Base-by-base conservation (phyloP, 2,888 invertebrate species). In the Hirtodrosophila alboralis region DNA sequence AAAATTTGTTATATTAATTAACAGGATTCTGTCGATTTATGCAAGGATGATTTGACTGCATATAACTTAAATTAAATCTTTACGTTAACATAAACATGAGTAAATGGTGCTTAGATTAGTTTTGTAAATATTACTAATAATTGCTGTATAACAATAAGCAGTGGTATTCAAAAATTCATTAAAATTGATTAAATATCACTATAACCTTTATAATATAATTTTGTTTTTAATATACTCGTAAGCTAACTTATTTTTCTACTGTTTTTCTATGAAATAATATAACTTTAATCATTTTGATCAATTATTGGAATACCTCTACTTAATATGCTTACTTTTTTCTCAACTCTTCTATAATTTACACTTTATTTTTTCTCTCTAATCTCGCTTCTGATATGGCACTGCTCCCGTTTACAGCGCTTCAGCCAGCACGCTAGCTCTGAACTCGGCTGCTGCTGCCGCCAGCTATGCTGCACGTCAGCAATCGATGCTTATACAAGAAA, bases 401-500 rank as follows among this genome's bases (percentile, higher is more conserved):
- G 31, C 9, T 21, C 9, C 10, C 44, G 33, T 43, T 33, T 57
- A 48, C 81, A 89, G 89, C 71, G 85, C 87, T 85, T 88, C 89
- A 58, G 85, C 86, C 70, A 89, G 89, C 78, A 88, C 87, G 45
- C 65, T 86, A 71, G 86, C 87, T 38, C 78, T 87, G 85, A 85
- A 74, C 70, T 73, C 84, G 34, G 89, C 23, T 8, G 23, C 23
- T 38, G 89, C 71, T 31, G 56, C 73, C 48, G 89, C 54, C 38
- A 44, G 51, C 51, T 63, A 59, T 36, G 73, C 64, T 28, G 41
- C 65, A 13, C 77, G 68, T 16, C 16, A 71, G 58, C 84, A 76
- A 88, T 90, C 89, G 72, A 90, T 88, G 88, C 91, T 85, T 90
- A 91, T 87, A 75, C 88, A 79, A 85, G 91, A 89, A 90, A 91